These are phyloP conservation scores for Aplochiton taeniatus DNA, from an alignment of 2,797 vertebrate species.

Conservation along the genomic window DNA sequence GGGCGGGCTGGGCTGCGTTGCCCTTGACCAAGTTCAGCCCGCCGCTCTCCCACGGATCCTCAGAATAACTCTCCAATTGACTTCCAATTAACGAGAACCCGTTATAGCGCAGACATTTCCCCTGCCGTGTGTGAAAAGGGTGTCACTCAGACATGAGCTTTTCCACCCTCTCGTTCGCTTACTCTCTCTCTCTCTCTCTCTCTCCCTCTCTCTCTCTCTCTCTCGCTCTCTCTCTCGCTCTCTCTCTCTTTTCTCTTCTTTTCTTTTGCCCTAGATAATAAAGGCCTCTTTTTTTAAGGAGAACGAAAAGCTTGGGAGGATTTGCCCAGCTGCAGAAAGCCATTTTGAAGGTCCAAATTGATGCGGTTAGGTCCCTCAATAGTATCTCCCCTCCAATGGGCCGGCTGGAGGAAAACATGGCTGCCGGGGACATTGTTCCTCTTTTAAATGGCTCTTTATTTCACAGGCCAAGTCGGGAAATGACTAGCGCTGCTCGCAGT, in stretches of 20 bases:
- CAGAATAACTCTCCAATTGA: conserved; percentile 83
- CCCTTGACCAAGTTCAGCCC: conserved; percentile 81
- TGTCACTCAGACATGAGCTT: conserved; percentile 73
- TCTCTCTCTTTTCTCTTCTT: neutral
- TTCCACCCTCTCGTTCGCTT: conserved; percentile 50
- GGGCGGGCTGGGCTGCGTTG: conserved; percentile 59
- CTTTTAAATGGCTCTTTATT: conserved; percentile 69
- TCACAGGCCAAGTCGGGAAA: conserved; percentile 59
- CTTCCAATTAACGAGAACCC: conserved; percentile 81
- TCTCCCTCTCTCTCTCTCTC: conserved; percentile 26
- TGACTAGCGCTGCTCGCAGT: conserved; percentile 41
- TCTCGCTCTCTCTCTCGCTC: conserved; percentile 19
- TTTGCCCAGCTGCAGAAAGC: conserved; percentile 74
- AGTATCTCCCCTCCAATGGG: conserved; percentile 63
- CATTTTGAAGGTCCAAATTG: conserved; percentile 71
- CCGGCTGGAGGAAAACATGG: conserved; percentile 48
- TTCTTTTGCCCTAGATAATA: conserved; percentile 66
- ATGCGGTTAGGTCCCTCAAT: conserved; percentile 67
- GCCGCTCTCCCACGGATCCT: conserved; percentile 66
- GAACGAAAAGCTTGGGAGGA: conserved; percentile 74
- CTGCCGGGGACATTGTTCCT: conserved; percentile 62
- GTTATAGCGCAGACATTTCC: conserved; percentile 77
- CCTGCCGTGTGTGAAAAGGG: conserved; percentile 74
- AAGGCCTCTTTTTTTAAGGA: conserved; percentile 63
- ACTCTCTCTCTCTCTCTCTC: conserved; percentile 39